A percentile compares a stretch with the other conserved stretches of the same genome.
These are phyloP conservation scores for Muntiacus muntjak DNA, from an alignment of 2,113 vertebrate genomes.

Conservation along the genomic window DNA sequence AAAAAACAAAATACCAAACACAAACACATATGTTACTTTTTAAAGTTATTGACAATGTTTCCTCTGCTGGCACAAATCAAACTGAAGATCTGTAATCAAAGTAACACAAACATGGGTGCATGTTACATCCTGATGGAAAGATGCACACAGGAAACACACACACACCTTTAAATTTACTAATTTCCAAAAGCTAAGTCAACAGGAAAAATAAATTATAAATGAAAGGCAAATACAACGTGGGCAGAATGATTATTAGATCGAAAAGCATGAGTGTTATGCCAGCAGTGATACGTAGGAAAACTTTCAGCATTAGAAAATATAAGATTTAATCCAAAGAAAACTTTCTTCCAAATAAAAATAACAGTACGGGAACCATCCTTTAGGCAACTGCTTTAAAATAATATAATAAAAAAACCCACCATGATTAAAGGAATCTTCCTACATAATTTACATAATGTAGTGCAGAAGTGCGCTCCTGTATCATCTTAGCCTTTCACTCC, in stretches of 20 bases:
- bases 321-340: constrained; percentile 50
- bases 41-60: neutral
- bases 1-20: neutral
- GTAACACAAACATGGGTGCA: neutral
- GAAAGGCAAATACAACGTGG: constrained; percentile 6
- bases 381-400: constrained; percentile 67
- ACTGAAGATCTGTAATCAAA: neutral
- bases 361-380: constrained; percentile 64
- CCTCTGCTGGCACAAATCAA: constrained; percentile 7
- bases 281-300: constrained; percentile 51
- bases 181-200: constrained; percentile 25
- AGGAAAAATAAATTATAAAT: constrained; percentile 64
- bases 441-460: constrained; percentile 52
- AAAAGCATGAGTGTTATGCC: neutral
- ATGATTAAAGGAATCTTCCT: constrained; percentile 44
- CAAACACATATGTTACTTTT: neutral
- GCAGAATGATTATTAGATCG: neutral
- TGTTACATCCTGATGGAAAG: neutral
- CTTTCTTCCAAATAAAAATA: constrained; percentile 23
- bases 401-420: constrained; percentile 34
- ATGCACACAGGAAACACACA: neutral
- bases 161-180: neutral
- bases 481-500: neutral
- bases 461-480: neutral
- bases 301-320: constrained; percentile 56